A percentile compares a stretch with the other conserved stretches of the same genome.
These are phyloP conservation scores for Steinernema khuongi DNA, from an alignment of 1,140 invertebrate species.

Conservation along the genomic window DNA sequence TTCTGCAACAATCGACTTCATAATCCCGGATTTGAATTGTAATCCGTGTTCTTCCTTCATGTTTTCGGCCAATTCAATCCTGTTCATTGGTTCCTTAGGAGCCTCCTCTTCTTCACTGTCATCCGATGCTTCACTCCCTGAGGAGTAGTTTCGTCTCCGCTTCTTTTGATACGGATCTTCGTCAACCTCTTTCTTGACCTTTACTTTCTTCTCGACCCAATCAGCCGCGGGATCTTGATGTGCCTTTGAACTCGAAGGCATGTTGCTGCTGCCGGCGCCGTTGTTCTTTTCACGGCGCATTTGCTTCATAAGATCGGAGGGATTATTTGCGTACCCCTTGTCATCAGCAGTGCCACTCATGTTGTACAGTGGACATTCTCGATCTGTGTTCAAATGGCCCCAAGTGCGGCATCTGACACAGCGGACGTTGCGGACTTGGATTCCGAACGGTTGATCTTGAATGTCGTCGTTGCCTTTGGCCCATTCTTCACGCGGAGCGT, in stretches of 20 bases:
- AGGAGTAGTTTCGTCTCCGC: neutral
- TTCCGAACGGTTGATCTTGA: conserved; percentile 95
- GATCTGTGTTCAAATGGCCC: conserved; percentile 99
- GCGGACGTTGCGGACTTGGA: conserved; percentile 83
- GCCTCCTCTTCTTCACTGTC: conserved; percentile 32
- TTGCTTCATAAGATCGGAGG: conserved; percentile 52
- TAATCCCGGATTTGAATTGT: conserved; percentile 25
- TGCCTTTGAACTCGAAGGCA: conserved; percentile 36
- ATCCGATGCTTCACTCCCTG: conserved; percentile 7
- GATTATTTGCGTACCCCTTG: conserved; percentile 56
- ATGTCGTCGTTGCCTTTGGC: conserved; percentile 62
- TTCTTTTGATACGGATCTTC: neutral
- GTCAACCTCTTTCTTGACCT: conserved; percentile 19
- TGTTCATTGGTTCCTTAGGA: conserved; percentile 11
- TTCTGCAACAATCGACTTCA: conserved; percentile 20
- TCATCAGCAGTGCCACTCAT: conserved; percentile 58
- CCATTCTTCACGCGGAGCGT: conserved; percentile 82
- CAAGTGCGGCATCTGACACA: conserved; percentile 99
- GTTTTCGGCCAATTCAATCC: conserved; percentile 23
- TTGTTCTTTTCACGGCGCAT: conserved; percentile 31
- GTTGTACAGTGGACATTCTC: conserved; percentile 55
- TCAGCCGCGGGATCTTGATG: conserved; percentile 35
- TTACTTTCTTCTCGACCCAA: conserved; percentile 30
- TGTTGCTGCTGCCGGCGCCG: conserved; percentile 13
- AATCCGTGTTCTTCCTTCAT: conserved; percentile 42